A percentile compares a stretch with the other conserved stretches of the same genome.
These are phyloP conservation scores for Drosophila eohydei DNA, from an alignment of 2,888 invertebrate genomes.

Conservation along the genomic window DNA sequence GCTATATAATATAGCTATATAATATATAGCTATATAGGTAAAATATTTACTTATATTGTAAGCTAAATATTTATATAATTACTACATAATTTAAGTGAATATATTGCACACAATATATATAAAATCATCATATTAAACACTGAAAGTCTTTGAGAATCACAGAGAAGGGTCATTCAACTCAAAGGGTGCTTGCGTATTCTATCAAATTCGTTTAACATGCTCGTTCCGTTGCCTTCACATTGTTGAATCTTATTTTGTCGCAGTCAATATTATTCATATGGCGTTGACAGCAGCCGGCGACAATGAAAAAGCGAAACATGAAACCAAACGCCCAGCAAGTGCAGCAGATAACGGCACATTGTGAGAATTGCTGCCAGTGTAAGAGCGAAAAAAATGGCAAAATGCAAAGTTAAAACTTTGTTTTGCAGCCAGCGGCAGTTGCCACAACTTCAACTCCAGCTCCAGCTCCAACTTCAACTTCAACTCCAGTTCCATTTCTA, in stretches of 20 bases:
- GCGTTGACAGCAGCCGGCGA: slow-evolving; percentile 64
- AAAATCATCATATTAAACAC: not conserved
- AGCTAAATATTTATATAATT: too few relatives aligned
- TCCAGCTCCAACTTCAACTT: slow-evolving; percentile 5
- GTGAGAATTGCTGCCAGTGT: slow-evolving; percentile 55
- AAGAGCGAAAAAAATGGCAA: slow-evolving; percentile 28
- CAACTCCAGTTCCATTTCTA: slow-evolving; percentile 12
- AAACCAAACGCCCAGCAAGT: slow-evolving; percentile 67
- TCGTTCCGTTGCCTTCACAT: slow-evolving; percentile 2
- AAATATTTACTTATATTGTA: too few relatives aligned
- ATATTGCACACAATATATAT: not conserved
- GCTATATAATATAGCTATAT: too few relatives aligned
- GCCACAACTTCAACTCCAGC: slow-evolving; percentile 12
- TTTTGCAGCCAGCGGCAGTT: slow-evolving; percentile 36
- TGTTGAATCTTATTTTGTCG: slow-evolving; percentile 40
- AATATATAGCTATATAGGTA: too few relatives aligned
- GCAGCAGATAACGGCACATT: slow-evolving; percentile 69
- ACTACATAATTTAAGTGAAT: too few relatives aligned
- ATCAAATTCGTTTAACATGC: slow-evolving; percentile 21
- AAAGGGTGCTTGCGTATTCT: slow-evolving; percentile 12
- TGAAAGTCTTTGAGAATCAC: not conserved
- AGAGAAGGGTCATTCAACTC: slow-evolving; percentile 15
- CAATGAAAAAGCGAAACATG: slow-evolving; percentile 69
- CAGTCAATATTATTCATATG: slow-evolving; percentile 67
- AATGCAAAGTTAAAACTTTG: slow-evolving; percentile 41